phyloP scores from a whole-genome alignment of 2,888 invertebrate species.

The Ophion obscuratus region DNA sequence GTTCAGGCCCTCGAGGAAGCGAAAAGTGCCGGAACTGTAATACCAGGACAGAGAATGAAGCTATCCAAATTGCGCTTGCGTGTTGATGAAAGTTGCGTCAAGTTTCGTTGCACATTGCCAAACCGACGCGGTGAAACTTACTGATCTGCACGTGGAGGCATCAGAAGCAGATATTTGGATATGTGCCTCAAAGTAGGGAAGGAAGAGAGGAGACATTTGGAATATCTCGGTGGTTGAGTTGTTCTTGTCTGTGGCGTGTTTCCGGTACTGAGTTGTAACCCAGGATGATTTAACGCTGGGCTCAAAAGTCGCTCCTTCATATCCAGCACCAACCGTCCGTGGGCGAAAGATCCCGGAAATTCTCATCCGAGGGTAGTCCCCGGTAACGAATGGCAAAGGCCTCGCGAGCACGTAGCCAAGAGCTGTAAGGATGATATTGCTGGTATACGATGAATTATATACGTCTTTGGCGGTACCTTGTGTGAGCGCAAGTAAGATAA shows the following conservation, averaged over 20 bases:
- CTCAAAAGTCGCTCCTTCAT: constrained; percentile 19
- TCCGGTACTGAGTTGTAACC: neutral
- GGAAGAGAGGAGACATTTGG: constrained; percentile 36
- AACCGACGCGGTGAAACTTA: constrained; percentile 10
- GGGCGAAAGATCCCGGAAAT: constrained; percentile 6
- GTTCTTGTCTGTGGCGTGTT: constrained; percentile 9
- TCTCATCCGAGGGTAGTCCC: constrained; percentile 16
- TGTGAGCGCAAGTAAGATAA: constrained; percentile 1
- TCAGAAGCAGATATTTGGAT: constrained; percentile 34
- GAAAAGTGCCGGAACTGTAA: neutral
- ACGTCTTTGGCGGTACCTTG: neutral
- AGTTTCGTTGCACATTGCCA: constrained; percentile 1
- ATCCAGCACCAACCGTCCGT: neutral
- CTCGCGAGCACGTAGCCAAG: constrained; percentile 30
- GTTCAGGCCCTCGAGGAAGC: neutral
- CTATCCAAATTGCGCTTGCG: neutral
- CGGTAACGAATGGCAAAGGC: constrained; percentile 11
- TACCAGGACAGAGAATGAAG: neutral
- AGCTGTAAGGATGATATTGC: constrained; percentile 10
- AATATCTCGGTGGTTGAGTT: constrained; percentile 23
- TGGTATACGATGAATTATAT: constrained; percentile 4
- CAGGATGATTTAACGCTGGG: neutral
- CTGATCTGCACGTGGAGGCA: neutral
- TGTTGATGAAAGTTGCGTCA: constrained; percentile 2
- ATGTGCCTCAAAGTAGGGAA: constrained; percentile 31